Conservation (phyloP, 1,140 invertebrate species). For the Pomacea maculata region DNA sequence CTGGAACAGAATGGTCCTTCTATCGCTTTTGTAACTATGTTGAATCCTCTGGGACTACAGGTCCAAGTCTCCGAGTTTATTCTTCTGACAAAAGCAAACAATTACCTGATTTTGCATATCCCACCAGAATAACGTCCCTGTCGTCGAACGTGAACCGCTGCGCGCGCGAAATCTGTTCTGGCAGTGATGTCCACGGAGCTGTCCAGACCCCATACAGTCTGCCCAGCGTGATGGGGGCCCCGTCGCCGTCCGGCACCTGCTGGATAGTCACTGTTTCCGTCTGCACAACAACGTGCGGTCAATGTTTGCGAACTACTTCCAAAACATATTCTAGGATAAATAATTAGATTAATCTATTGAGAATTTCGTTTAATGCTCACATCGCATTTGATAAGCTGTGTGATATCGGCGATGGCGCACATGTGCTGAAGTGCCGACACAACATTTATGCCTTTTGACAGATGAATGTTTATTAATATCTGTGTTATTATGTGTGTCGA, state of each 20-base stretch:
- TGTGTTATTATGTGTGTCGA: too few species aligned
- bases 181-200: constrained; percentile 17
- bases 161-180: constrained; percentile 16
- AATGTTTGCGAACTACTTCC: too few species aligned
- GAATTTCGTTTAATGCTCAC: too few species aligned
- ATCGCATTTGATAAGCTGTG: too few species aligned
- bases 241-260: constrained; percentile 16
- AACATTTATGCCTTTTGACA: too few species aligned
- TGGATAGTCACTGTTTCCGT: background rate
- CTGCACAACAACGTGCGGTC: background rate
- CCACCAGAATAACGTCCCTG: constrained; percentile 14
- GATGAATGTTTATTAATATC: too few species aligned
- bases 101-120: constrained; percentile 19
- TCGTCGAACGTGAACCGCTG: constrained; percentile 17
- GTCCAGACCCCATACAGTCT: constrained; percentile 13
- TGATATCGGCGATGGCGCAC: too few species aligned
- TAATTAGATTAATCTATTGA: too few species aligned
- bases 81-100: background rate
- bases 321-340: too few species aligned
- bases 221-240: constrained; percentile 12
- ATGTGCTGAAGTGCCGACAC: too few species aligned
- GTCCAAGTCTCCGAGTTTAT: background rate
- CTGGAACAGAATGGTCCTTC: constrained; percentile 12
- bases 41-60: background rate
- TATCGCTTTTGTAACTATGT: background rate